These are phyloP conservation scores for Blastobasis lacticolella DNA, from an alignment of 2,888 invertebrate species.

Conservation along the genomic window DNA sequence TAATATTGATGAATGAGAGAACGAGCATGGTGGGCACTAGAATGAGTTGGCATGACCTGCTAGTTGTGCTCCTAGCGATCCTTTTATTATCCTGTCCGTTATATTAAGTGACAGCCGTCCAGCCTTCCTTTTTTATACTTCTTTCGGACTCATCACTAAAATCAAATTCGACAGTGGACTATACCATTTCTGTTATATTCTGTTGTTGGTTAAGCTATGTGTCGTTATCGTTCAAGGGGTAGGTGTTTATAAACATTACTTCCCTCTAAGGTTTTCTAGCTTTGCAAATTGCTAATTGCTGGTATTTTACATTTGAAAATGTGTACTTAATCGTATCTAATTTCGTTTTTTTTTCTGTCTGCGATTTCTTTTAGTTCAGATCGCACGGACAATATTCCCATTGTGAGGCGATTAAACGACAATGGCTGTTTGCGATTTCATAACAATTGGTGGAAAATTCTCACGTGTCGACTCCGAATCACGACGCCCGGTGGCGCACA, in stretches of 20 bases:
- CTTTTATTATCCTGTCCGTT: conserved; percentile 17
- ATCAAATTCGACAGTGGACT: no score
- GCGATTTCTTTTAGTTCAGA: conserved; percentile 14
- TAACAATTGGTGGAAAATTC: conserved; percentile 56
- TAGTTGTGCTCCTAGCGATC: conserved; percentile 17
- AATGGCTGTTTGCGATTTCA: conserved; percentile 53
- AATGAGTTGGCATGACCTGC: conserved; percentile 26
- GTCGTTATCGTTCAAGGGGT: no score
- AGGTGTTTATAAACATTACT: no score
- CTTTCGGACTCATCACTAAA: no score
- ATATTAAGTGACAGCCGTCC: conserved; percentile 8
- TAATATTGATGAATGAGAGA: conserved; percentile 11
- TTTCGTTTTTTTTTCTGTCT: no score
- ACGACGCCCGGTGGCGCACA: conserved; percentile 11
- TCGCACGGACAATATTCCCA: conserved; percentile 45
- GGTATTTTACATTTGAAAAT: no score
- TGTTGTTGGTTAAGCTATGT: no score
- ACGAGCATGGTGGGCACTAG: conserved; percentile 15
- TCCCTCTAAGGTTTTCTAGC: no score
- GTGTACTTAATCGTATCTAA: no score
- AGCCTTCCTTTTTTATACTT: conserved; percentile 8
- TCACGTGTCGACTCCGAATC: conserved; percentile 44
- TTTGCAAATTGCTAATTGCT: no score
- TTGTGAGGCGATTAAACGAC: conserved; percentile 55
- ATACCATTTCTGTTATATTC: no score